phyloP scores from a whole-genome alignment of 2,113 vertebrate species.

The Varanus komodoensis region DNA sequence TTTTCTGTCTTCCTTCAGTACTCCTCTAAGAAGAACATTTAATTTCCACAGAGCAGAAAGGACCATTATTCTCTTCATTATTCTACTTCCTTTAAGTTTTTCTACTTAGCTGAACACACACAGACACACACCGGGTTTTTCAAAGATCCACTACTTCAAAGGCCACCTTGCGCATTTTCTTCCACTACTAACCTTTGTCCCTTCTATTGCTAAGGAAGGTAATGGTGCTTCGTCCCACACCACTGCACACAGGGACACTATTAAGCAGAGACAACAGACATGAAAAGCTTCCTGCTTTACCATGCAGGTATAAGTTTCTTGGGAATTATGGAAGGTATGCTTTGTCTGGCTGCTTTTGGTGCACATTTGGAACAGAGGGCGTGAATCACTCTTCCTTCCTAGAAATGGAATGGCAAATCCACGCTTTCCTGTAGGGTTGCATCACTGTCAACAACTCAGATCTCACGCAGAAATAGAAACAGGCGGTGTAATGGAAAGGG shows the following conservation, averaged over 20 bases:
- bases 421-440: conserved; percentile 26
- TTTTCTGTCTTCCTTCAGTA: conserved; percentile 9
- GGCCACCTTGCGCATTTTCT: conserved; percentile 20
- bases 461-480: neutral
- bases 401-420: neutral
- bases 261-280: conserved; percentile 64
- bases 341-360: conserved; percentile 70
- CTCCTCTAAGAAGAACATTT: conserved; percentile 21
- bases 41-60: conserved; percentile 30
- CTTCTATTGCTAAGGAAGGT: conserved; percentile 46
- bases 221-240: conserved; percentile 54
- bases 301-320: conserved; percentile 51
- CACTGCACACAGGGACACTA: conserved; percentile 35
- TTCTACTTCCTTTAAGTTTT: conserved; percentile 30
- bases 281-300: conserved; percentile 63
- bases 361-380: conserved; percentile 54
- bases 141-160: conserved; percentile 28
- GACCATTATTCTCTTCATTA: neutral
- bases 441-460: conserved; percentile 28
- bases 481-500: neutral
- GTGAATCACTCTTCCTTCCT: conserved; percentile 52
- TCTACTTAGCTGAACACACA: conserved; percentile 7
- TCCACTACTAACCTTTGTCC: conserved; percentile 53
- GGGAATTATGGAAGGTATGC: conserved; percentile 60
- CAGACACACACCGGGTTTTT: neutral